These are phyloP conservation scores for Eristalis arbustorum DNA, from an alignment of 2,888 invertebrate genomes.

Conservation along the genomic window DNA sequence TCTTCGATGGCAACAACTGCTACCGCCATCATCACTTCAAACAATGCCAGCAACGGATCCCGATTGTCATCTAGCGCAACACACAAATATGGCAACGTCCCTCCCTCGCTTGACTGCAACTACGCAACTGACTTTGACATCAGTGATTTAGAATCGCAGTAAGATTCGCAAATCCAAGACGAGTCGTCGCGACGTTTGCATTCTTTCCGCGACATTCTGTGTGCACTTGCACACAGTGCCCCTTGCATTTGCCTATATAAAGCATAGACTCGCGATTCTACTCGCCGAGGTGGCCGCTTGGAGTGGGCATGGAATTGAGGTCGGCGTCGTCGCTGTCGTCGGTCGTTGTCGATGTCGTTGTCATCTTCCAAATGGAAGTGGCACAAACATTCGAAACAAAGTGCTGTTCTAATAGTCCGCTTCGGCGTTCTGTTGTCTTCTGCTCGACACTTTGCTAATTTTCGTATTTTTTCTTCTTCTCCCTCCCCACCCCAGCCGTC, in stretches of 20 bases:
- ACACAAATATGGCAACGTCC: neutral
- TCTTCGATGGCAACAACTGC: no score
- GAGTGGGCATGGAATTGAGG: slow-evolving; percentile 54
- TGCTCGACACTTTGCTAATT: slow-evolving; percentile 16
- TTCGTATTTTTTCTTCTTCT: neutral
- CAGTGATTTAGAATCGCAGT: neutral
- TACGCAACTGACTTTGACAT: neutral
- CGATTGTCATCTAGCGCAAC: no score
- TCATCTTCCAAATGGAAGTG: slow-evolving; percentile 48
- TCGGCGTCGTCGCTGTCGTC: slow-evolving; percentile 21
- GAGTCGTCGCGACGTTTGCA: neutral
- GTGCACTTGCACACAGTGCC: neutral
- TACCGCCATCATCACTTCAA: no score
- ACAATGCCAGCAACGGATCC: no score
- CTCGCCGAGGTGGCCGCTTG: slow-evolving; percentile 32
- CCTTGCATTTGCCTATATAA: slow-evolving; percentile 49
- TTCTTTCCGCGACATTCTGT: neutral
- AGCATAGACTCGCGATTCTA: slow-evolving; percentile 24
- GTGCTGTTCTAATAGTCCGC: neutral
- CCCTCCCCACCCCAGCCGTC: neutral
- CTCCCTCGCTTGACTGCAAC: neutral
- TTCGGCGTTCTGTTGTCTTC: slow-evolving; percentile 16
- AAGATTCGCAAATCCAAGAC: neutral
- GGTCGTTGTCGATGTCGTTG: slow-evolving; percentile 10
- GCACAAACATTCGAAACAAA: slow-evolving; percentile 47